Percentiles rank a stretch among this genome's conserved stretches.
phyloP scores from a whole-genome alignment of 2,113 vertebrate genomes.

The Catagonus wagneri region DNA sequence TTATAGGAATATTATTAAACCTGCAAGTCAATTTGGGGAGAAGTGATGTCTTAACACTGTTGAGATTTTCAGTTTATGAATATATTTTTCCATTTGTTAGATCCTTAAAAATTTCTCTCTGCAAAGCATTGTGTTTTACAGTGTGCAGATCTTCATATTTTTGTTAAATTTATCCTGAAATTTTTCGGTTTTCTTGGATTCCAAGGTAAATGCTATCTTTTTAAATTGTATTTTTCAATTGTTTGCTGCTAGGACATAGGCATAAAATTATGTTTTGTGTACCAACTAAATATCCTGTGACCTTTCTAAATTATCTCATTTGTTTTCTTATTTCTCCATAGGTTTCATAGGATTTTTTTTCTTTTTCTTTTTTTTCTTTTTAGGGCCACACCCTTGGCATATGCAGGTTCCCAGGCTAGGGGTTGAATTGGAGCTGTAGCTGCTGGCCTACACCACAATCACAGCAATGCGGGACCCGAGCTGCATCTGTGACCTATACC shows the following conservation, averaged over 20 bases:
- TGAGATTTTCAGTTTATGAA: neutral
- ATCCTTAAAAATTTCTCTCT: neutral
- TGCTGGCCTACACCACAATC: too few relatives aligned
- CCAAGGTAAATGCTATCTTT: neutral
- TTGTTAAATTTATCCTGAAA: neutral
- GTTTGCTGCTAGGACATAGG: neutral
- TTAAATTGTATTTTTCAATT: neutral
- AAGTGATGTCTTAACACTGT: neutral
- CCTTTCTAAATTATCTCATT: neutral
- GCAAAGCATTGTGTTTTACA: neutral
- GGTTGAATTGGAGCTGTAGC: too few relatives aligned
- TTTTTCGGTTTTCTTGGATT: neutral
- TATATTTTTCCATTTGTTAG: neutral
- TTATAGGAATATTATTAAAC: neutral
- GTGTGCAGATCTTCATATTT: neutral
- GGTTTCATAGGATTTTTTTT: too few relatives aligned
- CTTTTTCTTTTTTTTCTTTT: too few relatives aligned
- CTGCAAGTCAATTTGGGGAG: neutral
- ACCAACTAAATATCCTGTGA: neutral
- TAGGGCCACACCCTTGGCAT: too few relatives aligned
- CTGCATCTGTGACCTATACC: too few relatives aligned
- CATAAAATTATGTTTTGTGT: neutral
- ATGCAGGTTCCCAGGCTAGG: too few relatives aligned
- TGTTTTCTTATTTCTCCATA: neutral
- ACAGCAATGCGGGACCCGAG: too few relatives aligned